Conservation (phyloP, 2,113 vertebrate species). For the Gavia stellata region DNA sequence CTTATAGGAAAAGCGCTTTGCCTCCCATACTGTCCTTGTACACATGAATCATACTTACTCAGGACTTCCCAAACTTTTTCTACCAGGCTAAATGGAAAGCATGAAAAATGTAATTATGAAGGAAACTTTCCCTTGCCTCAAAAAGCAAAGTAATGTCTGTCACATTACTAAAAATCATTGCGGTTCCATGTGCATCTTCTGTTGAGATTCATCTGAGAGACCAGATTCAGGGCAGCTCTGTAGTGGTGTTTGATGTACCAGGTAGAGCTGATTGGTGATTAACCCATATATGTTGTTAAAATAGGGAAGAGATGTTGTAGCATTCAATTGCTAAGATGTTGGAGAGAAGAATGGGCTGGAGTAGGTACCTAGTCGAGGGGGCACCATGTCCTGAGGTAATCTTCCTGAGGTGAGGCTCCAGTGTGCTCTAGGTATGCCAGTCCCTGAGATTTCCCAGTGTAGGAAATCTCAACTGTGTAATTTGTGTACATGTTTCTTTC, state of each 20-base stretch:
- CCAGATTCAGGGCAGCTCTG: not conserved
- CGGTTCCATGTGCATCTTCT: not conserved
- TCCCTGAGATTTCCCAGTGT: not conserved
- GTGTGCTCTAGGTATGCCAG: not conserved
- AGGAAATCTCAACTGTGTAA: not conserved
- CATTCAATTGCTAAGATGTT: not conserved
- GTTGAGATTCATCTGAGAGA: not conserved
- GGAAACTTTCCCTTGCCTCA: not conserved
- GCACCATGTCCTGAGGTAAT: not conserved
- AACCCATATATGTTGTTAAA: not conserved
- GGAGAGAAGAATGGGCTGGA: not conserved
- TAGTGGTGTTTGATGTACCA: not conserved
- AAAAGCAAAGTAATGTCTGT: not conserved
- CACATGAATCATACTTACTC: not conserved
- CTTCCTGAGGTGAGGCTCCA: not conserved
- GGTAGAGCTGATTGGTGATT: not conserved
- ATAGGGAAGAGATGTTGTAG: not conserved
- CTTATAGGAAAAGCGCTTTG: not conserved
- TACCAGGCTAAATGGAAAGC: not conserved
- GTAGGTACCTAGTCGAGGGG: not conserved
- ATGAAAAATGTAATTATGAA: not conserved
- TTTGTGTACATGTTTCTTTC: not conserved
- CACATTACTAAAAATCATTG: not conserved
- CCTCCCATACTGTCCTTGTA: not conserved
- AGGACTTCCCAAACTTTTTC: not conserved